Percentiles rank a stretch among this genome's conserved stretches.
Conservation (phyloP, 2,113 vertebrate genomes). For the Zosterops borbonicus region DNA sequence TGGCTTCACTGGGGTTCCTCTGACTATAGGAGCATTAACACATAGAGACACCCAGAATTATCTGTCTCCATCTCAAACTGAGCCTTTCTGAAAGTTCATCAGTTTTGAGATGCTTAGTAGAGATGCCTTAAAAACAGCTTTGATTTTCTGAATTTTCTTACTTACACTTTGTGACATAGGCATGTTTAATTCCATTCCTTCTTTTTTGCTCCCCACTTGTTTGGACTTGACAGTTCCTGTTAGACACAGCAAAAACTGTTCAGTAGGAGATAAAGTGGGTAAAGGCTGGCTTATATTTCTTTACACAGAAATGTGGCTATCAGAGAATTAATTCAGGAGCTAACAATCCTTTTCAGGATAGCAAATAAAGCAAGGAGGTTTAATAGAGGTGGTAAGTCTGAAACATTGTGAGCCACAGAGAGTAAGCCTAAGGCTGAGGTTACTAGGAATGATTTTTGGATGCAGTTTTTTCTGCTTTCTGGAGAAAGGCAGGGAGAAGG, state of each 20-base stretch:
- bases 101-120: not conserved
- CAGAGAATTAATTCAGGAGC: not conserved
- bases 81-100: not conserved
- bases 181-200: not conserved
- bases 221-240: not conserved
- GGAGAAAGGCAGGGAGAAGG: not conserved
- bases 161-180: not conserved
- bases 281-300: not conserved
- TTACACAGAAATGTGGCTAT: not conserved
- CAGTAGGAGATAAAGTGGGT: not conserved
- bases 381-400: not conserved
- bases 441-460: not conserved
- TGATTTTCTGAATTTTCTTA: not conserved
- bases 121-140: not conserved
- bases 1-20: accelerated
- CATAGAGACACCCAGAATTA: not conserved
- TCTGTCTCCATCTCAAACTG: not conserved
- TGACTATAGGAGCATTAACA: not conserved
- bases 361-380: not conserved
- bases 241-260: not conserved
- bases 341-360: not conserved
- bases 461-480: not conserved
- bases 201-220: not conserved
- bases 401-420: not conserved
- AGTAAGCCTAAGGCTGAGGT: not conserved